Conservation (phyloP, 2,797 vertebrate genomes). For the Dendrocincla fuliginosa region DNA sequence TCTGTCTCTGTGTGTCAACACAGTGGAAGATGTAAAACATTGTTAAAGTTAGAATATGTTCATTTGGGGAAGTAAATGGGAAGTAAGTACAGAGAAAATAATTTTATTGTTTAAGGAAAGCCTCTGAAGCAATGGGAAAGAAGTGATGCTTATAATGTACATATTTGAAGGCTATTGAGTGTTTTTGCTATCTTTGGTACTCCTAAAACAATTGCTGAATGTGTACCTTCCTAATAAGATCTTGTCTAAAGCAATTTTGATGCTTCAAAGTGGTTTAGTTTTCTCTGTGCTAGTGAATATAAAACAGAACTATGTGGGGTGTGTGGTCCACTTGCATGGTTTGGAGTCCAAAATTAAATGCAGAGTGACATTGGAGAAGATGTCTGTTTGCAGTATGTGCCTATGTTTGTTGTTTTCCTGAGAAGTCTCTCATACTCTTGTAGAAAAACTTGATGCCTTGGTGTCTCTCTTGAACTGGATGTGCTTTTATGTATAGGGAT, state of each 20-base stretch:
- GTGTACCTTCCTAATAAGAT: neutral
- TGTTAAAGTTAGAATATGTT: neutral
- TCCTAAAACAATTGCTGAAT: neutral
- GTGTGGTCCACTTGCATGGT: conserved; percentile 44
- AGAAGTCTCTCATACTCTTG: conserved; percentile 6
- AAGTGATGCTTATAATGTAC: neutral
- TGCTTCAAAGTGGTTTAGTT: neutral
- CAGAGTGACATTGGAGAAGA: conserved; percentile 33
- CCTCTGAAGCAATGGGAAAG: neutral
- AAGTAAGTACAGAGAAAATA: neutral
- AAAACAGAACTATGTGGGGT: neutral
- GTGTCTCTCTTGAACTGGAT: neutral
- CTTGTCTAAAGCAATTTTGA: neutral
- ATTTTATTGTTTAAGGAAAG: neutral
- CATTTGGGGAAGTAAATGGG: neutral
- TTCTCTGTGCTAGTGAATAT: neutral
- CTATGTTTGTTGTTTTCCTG: conserved; percentile 31
- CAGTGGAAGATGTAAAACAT: neutral
- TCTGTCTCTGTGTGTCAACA: neutral
- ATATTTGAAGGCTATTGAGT: neutral
- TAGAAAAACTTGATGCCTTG: neutral
- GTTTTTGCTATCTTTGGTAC: neutral
- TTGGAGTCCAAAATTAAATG: conserved; percentile 54
- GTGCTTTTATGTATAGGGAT: neutral
- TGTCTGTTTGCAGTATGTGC: conserved; percentile 31